phyloP scores from a whole-genome alignment of 2,113 vertebrate species.

The Gyps fulvus region DNA sequence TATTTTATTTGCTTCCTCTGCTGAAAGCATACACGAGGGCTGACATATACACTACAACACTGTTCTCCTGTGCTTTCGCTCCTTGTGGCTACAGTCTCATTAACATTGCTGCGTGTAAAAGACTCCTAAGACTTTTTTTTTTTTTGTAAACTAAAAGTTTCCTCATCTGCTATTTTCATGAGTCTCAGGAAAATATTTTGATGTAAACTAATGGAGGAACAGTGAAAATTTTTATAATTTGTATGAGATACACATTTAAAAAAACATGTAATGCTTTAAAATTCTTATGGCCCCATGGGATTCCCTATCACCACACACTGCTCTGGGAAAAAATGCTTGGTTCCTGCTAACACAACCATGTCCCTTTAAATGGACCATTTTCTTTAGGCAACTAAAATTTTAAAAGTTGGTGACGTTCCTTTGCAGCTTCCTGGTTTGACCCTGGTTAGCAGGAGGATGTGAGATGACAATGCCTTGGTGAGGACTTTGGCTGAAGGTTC shows the following conservation, averaged over 20 bases:
- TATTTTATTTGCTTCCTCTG: constrained; percentile 49
- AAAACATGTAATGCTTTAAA: background rate
- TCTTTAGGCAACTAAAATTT: background rate
- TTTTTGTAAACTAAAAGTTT: background rate
- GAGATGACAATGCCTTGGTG: background rate
- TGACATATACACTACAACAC: constrained; percentile 34
- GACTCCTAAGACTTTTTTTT: background rate
- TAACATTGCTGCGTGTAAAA: constrained; percentile 23
- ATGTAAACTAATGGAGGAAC: background rate
- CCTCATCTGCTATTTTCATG: background rate
- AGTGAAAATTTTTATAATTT: background rate
- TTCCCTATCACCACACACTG: background rate
- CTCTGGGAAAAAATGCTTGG: background rate
- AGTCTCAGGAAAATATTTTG: background rate
- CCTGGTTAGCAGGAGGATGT: background rate
- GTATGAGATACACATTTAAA: background rate
- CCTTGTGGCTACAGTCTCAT: constrained; percentile 26
- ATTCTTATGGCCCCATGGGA: background rate
- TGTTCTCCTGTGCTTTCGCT: background rate
- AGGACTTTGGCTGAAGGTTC: background rate
- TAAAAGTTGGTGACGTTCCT: background rate
- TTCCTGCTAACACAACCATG: background rate
- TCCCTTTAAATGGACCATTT: background rate
- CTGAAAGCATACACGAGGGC: background rate
- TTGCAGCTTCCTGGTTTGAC: background rate